Base-by-base conservation (phyloP, 1,140 invertebrate species). In the Macrostomum lignano region DNA sequence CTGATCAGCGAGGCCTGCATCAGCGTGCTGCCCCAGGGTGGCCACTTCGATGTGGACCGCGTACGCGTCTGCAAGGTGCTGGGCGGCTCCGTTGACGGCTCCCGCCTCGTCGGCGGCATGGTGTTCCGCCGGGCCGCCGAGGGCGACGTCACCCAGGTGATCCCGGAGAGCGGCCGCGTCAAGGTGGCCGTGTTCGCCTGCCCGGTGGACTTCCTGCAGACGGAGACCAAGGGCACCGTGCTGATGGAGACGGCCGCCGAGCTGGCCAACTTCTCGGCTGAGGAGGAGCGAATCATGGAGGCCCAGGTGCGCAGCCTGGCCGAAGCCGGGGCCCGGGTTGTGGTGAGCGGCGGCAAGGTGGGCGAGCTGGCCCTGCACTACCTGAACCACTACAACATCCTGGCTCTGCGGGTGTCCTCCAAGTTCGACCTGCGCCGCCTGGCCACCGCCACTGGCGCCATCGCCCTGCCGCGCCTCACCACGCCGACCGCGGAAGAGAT, bases 171-270 rank as follows among this genome's bases (percentile, higher is more conserved):
- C 10, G 3, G 6, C 7, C 3, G 25, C 19, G 24, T 25, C 22
- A 37, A 86, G 60, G 64, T 98, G 32, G 91, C 71, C 17, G 67
- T 96, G 3, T 98, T 72, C 51, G 77, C 82, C 7, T 96, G 88
- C 51, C 73, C 86, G 2, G 66, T 98, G 24, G 91, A 98, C 48
- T 69, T 81, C 5, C 71, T 71, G 26, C 79, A 91, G 50, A 96
- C 91, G n/a, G 91, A 98, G 64, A 98, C 91, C 0, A 96, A 96
- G 58, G 67, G 68, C 51, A 98, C 91, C 14, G 84, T 98, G 19
- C 58, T 94, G 13, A 94, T 98, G 28, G 93, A 93, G 54, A 68
- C 70, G 24, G 88, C 88, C 15, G 71, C 86, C 51, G 88, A 98
- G 59, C 57, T 98, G 2, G 64, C 78, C 51, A 72, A 81, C 43